A percentile compares a stretch with the other conserved stretches of the same genome.
Conservation (phyloP, 2,113 vertebrate species). For the Microcebus ravelobensis region DNA sequence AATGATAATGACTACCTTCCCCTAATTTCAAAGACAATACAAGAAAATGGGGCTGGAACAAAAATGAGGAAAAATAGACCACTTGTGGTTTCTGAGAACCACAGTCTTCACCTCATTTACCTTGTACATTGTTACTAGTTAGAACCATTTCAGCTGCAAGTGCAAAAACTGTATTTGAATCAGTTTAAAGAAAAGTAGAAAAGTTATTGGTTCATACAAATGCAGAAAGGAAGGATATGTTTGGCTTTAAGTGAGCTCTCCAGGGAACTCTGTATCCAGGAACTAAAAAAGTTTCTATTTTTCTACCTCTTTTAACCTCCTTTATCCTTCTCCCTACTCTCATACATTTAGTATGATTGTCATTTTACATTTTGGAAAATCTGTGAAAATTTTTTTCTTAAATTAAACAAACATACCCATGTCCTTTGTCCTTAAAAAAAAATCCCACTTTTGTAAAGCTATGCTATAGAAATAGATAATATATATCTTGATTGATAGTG, state of each 20-base stretch:
- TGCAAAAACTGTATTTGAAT: neutral
- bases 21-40: neutral
- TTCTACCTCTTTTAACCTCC: neutral
- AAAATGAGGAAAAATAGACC: neutral
- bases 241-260: neutral
- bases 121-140: neutral
- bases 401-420: neutral
- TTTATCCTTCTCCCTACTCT: neutral
- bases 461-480: neutral
- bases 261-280: neutral
- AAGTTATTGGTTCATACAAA: neutral
- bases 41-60: neutral
- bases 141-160: neutral
- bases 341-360: neutral
- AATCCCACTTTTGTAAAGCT: neutral
- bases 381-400: neutral
- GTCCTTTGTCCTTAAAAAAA: neutral
- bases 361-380: neutral
- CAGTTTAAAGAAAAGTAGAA: neutral
- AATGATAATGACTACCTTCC: neutral
- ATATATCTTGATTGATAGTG: neutral
- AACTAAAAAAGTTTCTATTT: neutral
- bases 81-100: neutral
- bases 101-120: neutral
- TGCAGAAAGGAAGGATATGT: neutral